These are phyloP conservation scores for Amblyjoppa fuscipennis DNA, from an alignment of 2,888 invertebrate genomes.

Conservation along the genomic window DNA sequence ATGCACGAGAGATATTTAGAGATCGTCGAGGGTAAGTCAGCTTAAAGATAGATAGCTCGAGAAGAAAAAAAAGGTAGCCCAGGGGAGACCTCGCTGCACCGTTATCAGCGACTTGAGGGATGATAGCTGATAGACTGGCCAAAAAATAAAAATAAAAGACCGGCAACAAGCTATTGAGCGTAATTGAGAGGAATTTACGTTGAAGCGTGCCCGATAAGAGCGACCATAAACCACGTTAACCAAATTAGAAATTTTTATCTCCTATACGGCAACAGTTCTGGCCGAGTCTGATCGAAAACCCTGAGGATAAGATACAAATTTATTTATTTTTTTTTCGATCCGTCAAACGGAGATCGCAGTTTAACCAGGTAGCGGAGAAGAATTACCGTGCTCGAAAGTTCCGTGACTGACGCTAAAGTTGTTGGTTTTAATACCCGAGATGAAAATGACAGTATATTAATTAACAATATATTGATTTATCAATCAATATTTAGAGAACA, in stretches of 20 bases:
- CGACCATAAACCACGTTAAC: background rate
- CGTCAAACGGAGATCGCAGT: no score
- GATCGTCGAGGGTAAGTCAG: constrained; percentile 52
- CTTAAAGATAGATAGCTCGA: constrained; percentile 19
- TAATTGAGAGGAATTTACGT: background rate
- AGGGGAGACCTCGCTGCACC: constrained; percentile 14
- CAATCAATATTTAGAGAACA: constrained; percentile 61
- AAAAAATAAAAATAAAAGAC: background rate
- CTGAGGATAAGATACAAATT: no score
- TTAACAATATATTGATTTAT: no score
- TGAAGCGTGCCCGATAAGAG: background rate
- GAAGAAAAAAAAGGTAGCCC: constrained; percentile 43
- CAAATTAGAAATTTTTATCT: no score
- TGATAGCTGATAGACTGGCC: constrained; percentile 25
- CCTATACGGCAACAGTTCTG: no score
- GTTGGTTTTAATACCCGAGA: constrained; percentile 2
- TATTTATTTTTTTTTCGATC: no score
- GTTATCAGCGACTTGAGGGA: constrained; percentile 34
- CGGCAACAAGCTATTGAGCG: no score
- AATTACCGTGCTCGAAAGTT: no score
- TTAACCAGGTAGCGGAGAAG: no score
- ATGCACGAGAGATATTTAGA: constrained; percentile 65
- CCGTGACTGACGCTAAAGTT: background rate
- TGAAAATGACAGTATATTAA: constrained; percentile 6
- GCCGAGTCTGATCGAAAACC: no score